Evolutionary conservation across 2,888 invertebrate genomes (phyloP).

Genomic region (Pomacea canaliculata): DNA sequence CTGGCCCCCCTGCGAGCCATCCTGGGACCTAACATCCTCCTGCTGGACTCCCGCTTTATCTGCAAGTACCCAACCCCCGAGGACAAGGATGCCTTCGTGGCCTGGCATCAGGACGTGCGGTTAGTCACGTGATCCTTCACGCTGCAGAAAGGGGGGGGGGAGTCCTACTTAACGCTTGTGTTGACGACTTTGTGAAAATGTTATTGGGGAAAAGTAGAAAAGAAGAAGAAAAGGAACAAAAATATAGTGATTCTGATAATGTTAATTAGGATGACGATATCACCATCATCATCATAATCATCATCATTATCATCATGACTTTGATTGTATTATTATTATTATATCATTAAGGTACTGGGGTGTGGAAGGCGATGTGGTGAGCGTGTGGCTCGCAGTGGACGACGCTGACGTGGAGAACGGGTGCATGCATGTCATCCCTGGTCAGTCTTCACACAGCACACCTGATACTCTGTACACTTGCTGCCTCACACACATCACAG

Average conservation of each 20-base stretch:
- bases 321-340: too few species aligned
- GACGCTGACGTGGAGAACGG: slow-evolving; percentile 57
- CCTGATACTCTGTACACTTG: too few species aligned
- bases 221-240: background rate
- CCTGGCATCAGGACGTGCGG: slow-evolving; percentile 56
- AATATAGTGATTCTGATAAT: background rate
- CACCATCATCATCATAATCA: background rate
- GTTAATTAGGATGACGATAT: background rate
- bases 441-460: slow-evolving; percentile 29
- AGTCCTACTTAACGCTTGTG: background rate
- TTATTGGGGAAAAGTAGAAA: background rate
- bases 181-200: background rate
- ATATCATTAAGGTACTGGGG: slow-evolving; percentile 47
- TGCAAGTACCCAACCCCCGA: slow-evolving; percentile 46
- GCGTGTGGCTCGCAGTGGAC: slow-evolving; percentile 57
- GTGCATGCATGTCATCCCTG: slow-evolving; percentile 56
- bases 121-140: slow-evolving; percentile 15
- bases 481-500: too few species aligned
- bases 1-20: slow-evolving; percentile 42
- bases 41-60: slow-evolving; percentile 53
- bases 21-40: slow-evolving; percentile 44
- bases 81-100: slow-evolving; percentile 44
- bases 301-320: background rate
- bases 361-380: slow-evolving; percentile 49
- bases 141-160: background rate